Evolutionary conservation across 2,113 vertebrate genomes (phyloP), one percentile per base, ranked within the genome.

Genomic region (Scomber scombrus): DNA sequence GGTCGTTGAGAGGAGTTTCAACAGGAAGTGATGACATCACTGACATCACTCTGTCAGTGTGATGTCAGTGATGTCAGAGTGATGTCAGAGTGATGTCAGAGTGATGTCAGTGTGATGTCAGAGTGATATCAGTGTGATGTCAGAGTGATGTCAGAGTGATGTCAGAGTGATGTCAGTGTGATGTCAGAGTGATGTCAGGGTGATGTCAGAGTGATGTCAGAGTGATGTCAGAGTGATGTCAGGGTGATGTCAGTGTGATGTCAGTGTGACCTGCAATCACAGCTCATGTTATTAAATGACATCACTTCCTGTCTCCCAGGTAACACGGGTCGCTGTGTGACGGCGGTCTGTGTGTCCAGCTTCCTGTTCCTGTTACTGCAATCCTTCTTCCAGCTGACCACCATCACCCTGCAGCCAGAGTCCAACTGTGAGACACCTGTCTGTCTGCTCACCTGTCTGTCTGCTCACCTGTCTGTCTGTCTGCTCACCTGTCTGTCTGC

Each of bases 301-400:
- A 26, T 49, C 9, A 29, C 23, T 65, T 65, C 63, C 46, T 65
- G 21, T 89, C 65, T 91, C 86, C 61, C 66, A 99, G 97, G 96
- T 51, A 96, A 97, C 87, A 96, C 95, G 0, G 94, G 96, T 85
- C 94, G 95, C 57, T 92, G 97, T 89, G 92, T 99, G 87, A 97
- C 94, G 87, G 96, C 95, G 9, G 89, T 97, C 65, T 97, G 96
- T 87, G 94, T 97, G 89, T 95, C 91, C 91, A 98, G 97, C 93
- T 90, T 97, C 31, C 95, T 96, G 67, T 99, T 98, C 92, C 94
- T 98, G 90, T 85, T 97, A 76, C 94, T 99, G 64, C 97, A 99
- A 89, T 95, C 96, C 73, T 94, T 97, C 91, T 97, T 97, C 89
- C 97, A 97, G 89, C 95, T 97, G 86, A 97, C 95, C 5, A 80